A percentile compares a stretch with the other conserved stretches of the same genome.
Conservation (phyloP, 1,140 invertebrate genomes). For the Geopemphigus sp. region DNA sequence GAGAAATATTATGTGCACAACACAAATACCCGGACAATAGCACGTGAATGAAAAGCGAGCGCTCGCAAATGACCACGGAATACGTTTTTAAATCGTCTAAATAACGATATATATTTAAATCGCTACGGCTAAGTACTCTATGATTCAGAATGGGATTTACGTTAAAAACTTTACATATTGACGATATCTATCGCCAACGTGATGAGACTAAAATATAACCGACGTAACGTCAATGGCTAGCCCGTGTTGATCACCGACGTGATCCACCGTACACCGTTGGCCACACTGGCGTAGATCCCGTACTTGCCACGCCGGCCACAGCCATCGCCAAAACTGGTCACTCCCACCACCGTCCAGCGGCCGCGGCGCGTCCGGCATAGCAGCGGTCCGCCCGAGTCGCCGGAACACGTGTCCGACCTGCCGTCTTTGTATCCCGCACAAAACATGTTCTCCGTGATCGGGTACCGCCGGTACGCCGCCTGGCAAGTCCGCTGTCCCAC, state of each 20-base stretch:
- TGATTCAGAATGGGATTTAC: too few species aligned
- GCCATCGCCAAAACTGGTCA: slow-evolving; percentile 83
- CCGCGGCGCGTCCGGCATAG: slow-evolving; percentile 61
- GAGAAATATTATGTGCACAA: too few species aligned
- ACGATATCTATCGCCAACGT: neutral
- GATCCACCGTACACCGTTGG: slow-evolving; percentile 79
- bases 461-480: slow-evolving; percentile 70
- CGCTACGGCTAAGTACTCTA: too few species aligned
- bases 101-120: too few species aligned
- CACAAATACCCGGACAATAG: too few species aligned
- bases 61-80: too few species aligned
- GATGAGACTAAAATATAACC: neutral
- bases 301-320: slow-evolving; percentile 78
- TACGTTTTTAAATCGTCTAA: too few species aligned
- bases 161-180: too few species aligned
- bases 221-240: too few species aligned
- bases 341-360: slow-evolving; percentile 66
- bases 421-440: slow-evolving; percentile 77
- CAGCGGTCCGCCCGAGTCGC: slow-evolving; percentile 84
- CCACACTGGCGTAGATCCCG: slow-evolving; percentile 83
- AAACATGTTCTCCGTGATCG: slow-evolving; percentile 85
- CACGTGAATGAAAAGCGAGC: too few species aligned
- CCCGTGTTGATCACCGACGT: neutral
- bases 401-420: slow-evolving; percentile 78
- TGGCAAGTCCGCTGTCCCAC: slow-evolving; percentile 83